Evolutionary conservation across 2,113 vertebrate species (phyloP), one percentile per base, ranked within the genome.

Genomic region (Pseudopipra pipra): DNA sequence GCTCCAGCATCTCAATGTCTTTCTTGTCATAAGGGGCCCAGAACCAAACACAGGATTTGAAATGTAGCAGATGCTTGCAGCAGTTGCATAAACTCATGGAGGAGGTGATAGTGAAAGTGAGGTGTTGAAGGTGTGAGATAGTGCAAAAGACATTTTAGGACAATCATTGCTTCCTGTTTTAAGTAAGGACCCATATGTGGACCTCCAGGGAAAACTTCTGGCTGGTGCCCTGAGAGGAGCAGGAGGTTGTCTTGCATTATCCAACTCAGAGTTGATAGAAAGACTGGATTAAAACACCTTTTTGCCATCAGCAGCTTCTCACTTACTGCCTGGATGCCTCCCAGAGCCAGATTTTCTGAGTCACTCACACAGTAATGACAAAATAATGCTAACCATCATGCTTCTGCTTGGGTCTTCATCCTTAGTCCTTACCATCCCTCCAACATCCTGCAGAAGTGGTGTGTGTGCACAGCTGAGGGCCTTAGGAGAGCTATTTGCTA

Each of bases 11-110:
- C 72, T 56, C 41, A 11, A 3, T 33, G 31, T 16, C 5, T 1
- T 5, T 35, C 9, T 1, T 65, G 51, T 3, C 0, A 0, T 23
- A 49, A 63, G 9, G 5, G 14, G 5, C 18, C 30, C 56, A 71
- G 30, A 63, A 24, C 35, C 33, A 49, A 1, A 14, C 31, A 5
- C 43, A 77, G 43, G 4, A 56, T 33, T 51, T 63, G 49, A 44
- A 43, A 9, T 22, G 55, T 2, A 31, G n/a, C 30, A 63, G 54
- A 19, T 25, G 49, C 15, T 72, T 66, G 31, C 22, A 67, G 27
- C 4, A 44, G 6, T 41, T 67, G 22, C 27, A 56, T 31, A 77
- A 84, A 77, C 28, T 72, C 14, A 3, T 30, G 55, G 59, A 61
- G 24, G 28, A 72, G 21, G 27, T 21, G 35, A 66, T 35, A 28